Evolutionary conservation across 2,888 invertebrate species (phyloP), one percentile per base, ranked within the genome.

Genomic region (Dioctria linearis): DNA sequence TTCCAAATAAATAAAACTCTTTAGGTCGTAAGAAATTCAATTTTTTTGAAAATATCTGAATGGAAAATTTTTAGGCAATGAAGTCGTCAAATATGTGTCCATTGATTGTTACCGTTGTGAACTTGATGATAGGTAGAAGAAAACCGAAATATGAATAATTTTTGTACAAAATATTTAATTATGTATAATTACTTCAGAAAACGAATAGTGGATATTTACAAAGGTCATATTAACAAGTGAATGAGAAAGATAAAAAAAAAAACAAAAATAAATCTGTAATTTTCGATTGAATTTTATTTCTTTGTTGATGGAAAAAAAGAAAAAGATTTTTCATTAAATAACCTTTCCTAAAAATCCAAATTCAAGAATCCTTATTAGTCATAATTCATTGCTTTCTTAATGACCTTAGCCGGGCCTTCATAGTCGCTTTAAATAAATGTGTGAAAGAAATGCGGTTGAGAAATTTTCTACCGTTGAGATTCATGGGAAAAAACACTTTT

Each of bases 161-260:
- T 63, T 76, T 76, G 76, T 76, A 76, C 63, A 76, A 76, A 76
- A 76, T 73, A 59, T 73, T 73, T 76, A 49, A 76, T 73, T 73
- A 73, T 25, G 25, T 25, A 25, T 73, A 54, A 76, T 63, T 76
- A 46, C 63, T 76, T 63, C 40, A 46, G 57, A 73, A 63, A 25
- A 61, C 25, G 39, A 63, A 63, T 43, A 76, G 42, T 37, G 39
- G 46, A 40, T 43, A 76, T 76, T 61, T 49, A 63, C 63, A 76
- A 76, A 49, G 25, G 59, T 59, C 43, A 37, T 76, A 46, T 76
- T 76, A 76, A 63, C 25, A 63, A 25, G 76, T 76, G 46, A 46
- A 25, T 25, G 25, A 25, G 2, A 25, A n/a, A 13, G 42, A 43
- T 63, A 37, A 46, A 25, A 25, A 25, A 25, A 25, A 25, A 25